Evolutionary conservation across 2,888 invertebrate species (phyloP).

Genomic region (Tortrix viridana): DNA sequence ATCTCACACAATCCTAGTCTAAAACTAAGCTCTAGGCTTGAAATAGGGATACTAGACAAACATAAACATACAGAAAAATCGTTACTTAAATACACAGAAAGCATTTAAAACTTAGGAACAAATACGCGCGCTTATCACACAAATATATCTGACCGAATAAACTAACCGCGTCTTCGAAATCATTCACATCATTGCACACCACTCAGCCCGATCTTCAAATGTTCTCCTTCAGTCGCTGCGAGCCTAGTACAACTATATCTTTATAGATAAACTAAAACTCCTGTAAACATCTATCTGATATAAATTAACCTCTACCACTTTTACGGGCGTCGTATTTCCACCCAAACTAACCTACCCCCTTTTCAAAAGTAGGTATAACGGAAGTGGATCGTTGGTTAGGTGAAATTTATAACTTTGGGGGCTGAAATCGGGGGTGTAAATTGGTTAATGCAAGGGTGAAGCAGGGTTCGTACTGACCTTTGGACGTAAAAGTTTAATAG

Average conservation of each 20-base stretch:
- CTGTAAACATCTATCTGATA: constrained; percentile 19
- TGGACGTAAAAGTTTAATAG: constrained; percentile 34
- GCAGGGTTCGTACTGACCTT: constrained; percentile 40
- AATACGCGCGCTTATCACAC: too few species aligned
- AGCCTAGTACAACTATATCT: neutral
- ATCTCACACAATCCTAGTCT: too few species aligned
- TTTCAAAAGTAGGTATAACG: constrained; percentile 70
- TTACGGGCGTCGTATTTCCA: constrained; percentile 58
- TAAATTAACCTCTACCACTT: constrained; percentile 39
- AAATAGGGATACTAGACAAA: too few species aligned
- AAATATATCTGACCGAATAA: too few species aligned
- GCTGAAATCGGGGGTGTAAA: constrained; percentile 66
- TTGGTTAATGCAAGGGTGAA: constrained; percentile 65
- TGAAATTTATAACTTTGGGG: constrained; percentile 66
- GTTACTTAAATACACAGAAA: too few species aligned
- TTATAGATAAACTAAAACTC: neutral
- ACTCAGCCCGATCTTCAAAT: too few species aligned
- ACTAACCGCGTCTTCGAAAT: too few species aligned
- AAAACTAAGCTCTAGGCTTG: too few species aligned
- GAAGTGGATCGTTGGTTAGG: constrained; percentile 77
- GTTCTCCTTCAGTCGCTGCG: too few species aligned
- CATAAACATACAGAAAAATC: too few species aligned
- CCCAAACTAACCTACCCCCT: constrained; percentile 50
- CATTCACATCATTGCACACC: too few species aligned
- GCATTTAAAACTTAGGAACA: too few species aligned